These are phyloP conservation scores for Euleptes europaea DNA, from an alignment of 2,113 vertebrate genomes.

Conservation along the genomic window DNA sequence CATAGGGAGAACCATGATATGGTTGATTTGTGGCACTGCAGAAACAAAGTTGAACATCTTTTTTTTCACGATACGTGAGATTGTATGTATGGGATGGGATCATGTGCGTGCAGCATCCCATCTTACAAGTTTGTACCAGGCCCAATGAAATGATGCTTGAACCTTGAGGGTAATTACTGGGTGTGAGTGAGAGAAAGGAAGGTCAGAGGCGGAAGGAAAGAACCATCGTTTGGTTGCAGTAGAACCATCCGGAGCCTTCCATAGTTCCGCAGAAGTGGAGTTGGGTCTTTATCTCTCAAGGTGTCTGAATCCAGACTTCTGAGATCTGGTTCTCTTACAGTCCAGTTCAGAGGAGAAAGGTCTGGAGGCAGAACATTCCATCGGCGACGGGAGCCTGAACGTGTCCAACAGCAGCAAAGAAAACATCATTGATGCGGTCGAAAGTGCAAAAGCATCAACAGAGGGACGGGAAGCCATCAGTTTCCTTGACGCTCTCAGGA, in stretches of 20 bases:
- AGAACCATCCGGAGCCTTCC: background rate
- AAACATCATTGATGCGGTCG: background rate
- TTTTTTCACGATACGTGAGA: no score
- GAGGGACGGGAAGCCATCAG: slow-evolving; percentile 85
- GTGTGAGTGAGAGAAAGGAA: background rate
- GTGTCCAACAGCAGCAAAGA: slow-evolving; percentile 32
- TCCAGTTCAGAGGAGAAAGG: slow-evolving; percentile 67
- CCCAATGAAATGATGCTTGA: background rate
- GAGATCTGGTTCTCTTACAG: background rate
- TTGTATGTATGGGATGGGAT: no score
- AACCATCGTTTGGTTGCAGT: background rate
- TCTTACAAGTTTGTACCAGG: no score
- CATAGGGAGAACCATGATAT: no score
- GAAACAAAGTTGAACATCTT: no score
- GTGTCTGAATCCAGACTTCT: background rate
- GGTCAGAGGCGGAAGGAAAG: background rate
- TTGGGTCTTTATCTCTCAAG: no score
- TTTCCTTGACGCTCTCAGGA: slow-evolving; percentile 87
- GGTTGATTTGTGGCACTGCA: no score
- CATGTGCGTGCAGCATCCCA: no score
- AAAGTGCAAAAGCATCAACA: slow-evolving; percentile 28
- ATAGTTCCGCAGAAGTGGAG: background rate
- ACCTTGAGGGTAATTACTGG: background rate
- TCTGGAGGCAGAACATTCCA: slow-evolving; percentile 26
- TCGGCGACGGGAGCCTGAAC: slow-evolving; percentile 56